phyloP scores from a whole-genome alignment of 64 coral and sea anemone species.

The Stichodactyla helianthus region DNA sequence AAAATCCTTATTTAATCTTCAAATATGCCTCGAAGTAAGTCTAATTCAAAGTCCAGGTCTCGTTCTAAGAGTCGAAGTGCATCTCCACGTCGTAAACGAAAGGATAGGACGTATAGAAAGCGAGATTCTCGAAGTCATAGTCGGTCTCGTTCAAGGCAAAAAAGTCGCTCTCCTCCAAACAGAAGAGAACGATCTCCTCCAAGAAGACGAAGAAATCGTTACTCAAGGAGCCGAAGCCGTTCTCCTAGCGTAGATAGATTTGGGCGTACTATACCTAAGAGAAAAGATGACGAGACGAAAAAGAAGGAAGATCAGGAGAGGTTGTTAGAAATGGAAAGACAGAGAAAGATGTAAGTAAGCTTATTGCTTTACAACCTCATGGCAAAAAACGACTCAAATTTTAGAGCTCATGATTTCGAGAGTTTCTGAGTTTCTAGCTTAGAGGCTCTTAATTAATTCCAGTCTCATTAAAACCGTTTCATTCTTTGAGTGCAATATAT shows the following conservation, averaged over 20 bases:
- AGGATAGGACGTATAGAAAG: slow-evolving; percentile 80
- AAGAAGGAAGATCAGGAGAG: slow-evolving; percentile 87
- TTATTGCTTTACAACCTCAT: background rate
- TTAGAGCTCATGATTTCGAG: too few relatives aligned
- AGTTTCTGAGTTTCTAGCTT: too few relatives aligned
- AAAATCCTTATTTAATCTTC: background rate
- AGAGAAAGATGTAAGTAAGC: slow-evolving; percentile 87
- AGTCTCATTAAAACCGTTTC: too few relatives aligned
- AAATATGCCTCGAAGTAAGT: slow-evolving; percentile 90
- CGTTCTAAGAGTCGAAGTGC: slow-evolving; percentile 87
- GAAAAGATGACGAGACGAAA: slow-evolving; percentile 79
- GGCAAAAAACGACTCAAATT: too few relatives aligned
- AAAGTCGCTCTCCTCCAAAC: slow-evolving; percentile 15
- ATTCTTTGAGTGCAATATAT: too few relatives aligned
- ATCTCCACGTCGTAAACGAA: slow-evolving; percentile 86
- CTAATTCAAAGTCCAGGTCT: slow-evolving; percentile 76
- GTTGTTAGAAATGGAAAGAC: slow-evolving; percentile 88
- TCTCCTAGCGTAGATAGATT: slow-evolving; percentile 98
- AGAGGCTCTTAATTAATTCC: too few relatives aligned
- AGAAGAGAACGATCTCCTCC: slow-evolving; percentile 15
- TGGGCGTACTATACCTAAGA: slow-evolving; percentile 90
- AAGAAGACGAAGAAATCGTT: background rate
- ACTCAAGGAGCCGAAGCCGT: slow-evolving; percentile 56
- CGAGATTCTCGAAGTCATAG: slow-evolving; percentile 40
- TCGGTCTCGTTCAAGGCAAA: slow-evolving; percentile 62